These are phyloP conservation scores for Poeciliopsis paucimaculata DNA, from an alignment of 2,797 vertebrate species.

Conservation along the genomic window DNA sequence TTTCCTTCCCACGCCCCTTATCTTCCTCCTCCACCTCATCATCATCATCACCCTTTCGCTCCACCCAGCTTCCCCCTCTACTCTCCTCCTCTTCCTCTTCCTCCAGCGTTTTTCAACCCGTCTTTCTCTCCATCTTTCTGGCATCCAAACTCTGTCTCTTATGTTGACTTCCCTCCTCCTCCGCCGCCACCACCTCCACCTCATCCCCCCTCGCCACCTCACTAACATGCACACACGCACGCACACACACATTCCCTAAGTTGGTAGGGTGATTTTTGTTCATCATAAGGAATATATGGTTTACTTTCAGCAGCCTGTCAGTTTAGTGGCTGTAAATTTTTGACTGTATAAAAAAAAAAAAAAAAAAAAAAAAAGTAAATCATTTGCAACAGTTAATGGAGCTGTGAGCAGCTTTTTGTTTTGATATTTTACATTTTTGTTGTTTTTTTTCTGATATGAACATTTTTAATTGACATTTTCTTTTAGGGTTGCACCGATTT, in stretches of 20 bases:
- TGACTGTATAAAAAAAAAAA: background rate
- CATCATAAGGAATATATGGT: background rate
- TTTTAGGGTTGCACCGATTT: too few species aligned
- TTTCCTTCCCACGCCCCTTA: conserved; percentile 50
- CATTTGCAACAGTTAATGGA: background rate
- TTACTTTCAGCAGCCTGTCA: background rate
- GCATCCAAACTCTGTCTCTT: conserved; percentile 47
- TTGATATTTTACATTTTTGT: background rate
- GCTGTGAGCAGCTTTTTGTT: background rate
- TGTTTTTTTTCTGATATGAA: background rate
- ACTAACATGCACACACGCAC: conserved; percentile 27
- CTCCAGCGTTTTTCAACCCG: conserved; percentile 54
- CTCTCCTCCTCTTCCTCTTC: conserved; percentile 18
- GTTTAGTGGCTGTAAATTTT: background rate
- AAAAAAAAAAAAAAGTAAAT: background rate
- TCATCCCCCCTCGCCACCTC: conserved; percentile 50
- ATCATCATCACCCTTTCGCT: conserved; percentile 29
- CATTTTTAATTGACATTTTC: background rate
- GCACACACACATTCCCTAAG: background rate
- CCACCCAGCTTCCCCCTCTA: conserved; percentile 57
- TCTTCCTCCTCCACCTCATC: conserved; percentile 17
- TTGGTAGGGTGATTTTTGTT: background rate
- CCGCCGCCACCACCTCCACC: conserved; percentile 49
- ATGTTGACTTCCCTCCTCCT: conserved; percentile 44
- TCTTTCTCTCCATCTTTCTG: conserved; percentile 52